Conservation (phyloP, 1,140 invertebrate genomes). For the Caenorhabditis brenneri region DNA sequence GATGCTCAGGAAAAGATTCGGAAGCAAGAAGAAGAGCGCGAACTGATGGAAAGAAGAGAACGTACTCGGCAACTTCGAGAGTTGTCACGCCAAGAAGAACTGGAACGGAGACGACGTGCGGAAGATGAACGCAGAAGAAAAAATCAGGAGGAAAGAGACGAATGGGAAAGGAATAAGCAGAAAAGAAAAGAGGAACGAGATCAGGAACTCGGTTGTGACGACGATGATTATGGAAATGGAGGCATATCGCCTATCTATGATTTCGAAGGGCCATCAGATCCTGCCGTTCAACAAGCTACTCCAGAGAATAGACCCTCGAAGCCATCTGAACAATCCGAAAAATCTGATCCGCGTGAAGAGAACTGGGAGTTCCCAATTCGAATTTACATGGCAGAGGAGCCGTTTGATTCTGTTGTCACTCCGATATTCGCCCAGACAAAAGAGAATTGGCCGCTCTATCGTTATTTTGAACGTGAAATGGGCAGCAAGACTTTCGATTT, state of each 20-base stretch:
- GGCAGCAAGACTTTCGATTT: neutral
- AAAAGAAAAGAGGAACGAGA: conserved; percentile 2
- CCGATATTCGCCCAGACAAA: neutral
- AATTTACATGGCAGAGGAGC: neutral
- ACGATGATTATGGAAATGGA: neutral
- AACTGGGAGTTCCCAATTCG: neutral
- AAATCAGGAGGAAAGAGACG: neutral
- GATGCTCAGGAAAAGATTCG: conserved; percentile 5
- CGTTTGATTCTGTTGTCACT: neutral
- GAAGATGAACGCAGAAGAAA: neutral
- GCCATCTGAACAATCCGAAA: neutral
- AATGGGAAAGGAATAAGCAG: conserved; percentile 2
- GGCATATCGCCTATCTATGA: neutral
- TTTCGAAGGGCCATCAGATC: neutral
- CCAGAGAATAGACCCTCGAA: neutral
- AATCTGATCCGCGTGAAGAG: neutral
- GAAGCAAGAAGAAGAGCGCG: neutral
- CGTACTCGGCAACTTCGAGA: conserved; percentile 4
- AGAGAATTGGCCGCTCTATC: neutral
- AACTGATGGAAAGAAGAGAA: neutral
- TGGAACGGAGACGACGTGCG: neutral
- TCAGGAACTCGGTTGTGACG: neutral
- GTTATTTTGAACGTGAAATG: neutral
- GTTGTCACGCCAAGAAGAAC: neutral
- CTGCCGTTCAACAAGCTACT: neutral